phyloP scores from a whole-genome alignment of 2,113 vertebrate genomes.

The Scalopus aquaticus region DNA sequence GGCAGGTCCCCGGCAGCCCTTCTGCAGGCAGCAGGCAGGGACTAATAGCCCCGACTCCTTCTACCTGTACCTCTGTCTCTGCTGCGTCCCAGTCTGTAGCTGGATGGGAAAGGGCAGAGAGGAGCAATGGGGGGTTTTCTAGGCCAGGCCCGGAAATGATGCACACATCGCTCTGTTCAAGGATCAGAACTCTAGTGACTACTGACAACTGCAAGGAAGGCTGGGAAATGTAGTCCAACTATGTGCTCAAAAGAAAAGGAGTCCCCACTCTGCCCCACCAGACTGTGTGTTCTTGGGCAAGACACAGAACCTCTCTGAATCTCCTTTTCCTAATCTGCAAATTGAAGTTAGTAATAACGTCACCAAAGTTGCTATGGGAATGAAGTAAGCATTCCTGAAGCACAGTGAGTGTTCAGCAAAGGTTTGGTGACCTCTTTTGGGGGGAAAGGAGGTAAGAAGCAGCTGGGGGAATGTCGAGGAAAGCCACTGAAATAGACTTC shows the following conservation, averaged over 20 bases:
- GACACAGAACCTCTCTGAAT: background rate
- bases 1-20: background rate
- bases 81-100: too few species aligned
- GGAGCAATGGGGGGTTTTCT: background rate
- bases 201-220: background rate
- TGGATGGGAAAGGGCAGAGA: background rate
- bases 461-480: background rate
- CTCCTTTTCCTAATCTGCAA: background rate
- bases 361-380: background rate
- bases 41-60: background rate
- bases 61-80: background rate
- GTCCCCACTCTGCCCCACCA: background rate
- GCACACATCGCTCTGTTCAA: background rate
- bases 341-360: background rate
- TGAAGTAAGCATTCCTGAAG: background rate
- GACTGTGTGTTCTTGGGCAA: background rate
- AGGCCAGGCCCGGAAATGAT: background rate
- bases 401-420: rapidly evolving
- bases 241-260: background rate
- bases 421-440: background rate
- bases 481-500: background rate
- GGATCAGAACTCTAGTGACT: background rate
- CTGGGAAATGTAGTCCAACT: background rate
- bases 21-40: background rate
- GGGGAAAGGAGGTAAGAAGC: too few species aligned